Percentiles rank a stretch among this genome's conserved stretches.
Conservation (phyloP, 2,797 vertebrate genomes). For the Thunnus albacares region DNA sequence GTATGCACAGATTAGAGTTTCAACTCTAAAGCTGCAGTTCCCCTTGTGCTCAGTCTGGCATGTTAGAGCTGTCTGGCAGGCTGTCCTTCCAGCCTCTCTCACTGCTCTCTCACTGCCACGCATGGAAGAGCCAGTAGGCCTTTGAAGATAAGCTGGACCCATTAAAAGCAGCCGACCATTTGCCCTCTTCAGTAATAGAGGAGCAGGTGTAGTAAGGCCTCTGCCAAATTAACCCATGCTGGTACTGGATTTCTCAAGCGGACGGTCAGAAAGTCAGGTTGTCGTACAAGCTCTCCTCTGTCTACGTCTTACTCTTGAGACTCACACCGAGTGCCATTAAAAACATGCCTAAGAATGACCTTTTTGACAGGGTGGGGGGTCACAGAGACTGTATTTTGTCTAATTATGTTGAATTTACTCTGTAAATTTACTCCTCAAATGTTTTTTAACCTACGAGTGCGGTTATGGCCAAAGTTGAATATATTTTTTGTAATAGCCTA, state of each 20-base stretch:
- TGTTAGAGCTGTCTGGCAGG: constrained; percentile 65
- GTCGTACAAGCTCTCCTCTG: constrained; percentile 51
- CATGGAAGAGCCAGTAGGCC: constrained; percentile 62
- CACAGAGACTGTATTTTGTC: constrained; percentile 69
- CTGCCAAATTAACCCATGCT: constrained; percentile 65
- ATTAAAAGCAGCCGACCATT: constrained; percentile 72
- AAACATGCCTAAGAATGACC: constrained; percentile 73
- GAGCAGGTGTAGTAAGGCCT: constrained; percentile 62
- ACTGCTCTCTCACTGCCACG: constrained; percentile 55
- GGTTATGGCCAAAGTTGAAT: constrained; percentile 83
- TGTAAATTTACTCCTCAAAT: constrained; percentile 75
- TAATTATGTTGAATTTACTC: constrained; percentile 78
- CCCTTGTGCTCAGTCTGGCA: constrained; percentile 65
- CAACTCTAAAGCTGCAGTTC: constrained; percentile 48
- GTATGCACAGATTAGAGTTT: constrained; percentile 68
- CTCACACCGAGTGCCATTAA: constrained; percentile 68
- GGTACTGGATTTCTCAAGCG: constrained; percentile 56
- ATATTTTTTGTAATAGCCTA: constrained; percentile 82
- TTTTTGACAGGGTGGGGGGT: constrained; percentile 57
- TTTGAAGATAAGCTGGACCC: constrained; percentile 74
- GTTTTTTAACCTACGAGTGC: constrained; percentile 75
- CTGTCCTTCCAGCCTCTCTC: constrained; percentile 57
- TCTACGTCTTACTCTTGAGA: constrained; percentile 57
- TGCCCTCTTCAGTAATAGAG: constrained; percentile 60
- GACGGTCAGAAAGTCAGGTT: constrained; percentile 55